Evolutionary conservation across 2,888 invertebrate genomes (phyloP).

Genomic region (Epistrophe eligans): DNA sequence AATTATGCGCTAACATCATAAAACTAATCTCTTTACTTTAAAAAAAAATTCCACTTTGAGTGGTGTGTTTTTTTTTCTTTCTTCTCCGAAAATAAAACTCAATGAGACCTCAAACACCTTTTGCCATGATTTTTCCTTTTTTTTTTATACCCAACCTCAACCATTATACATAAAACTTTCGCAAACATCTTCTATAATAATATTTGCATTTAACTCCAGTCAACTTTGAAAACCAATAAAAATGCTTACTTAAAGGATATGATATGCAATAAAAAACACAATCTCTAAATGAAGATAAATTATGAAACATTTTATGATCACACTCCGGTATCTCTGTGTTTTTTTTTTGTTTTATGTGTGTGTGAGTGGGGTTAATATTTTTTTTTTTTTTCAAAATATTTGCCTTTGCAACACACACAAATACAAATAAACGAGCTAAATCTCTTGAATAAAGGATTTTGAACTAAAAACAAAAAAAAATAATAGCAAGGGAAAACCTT

Average conservation of each 20-base stretch:
- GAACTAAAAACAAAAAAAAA: not conserved
- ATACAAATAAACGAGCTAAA: slow-evolving; percentile 13
- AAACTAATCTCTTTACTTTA: slow-evolving; percentile 33
- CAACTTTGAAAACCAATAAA: slow-evolving; percentile 45
- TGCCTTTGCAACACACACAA: slow-evolving; percentile 36
- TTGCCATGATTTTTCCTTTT: not conserved
- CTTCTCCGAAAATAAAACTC: not conserved
- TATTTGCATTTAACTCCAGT: slow-evolving; percentile 23
- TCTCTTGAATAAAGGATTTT: not conserved
- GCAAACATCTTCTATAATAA: slow-evolving; percentile 13
- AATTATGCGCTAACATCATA: slow-evolving; percentile 21
- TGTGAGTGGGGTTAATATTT: not conserved
- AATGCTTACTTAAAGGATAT: slow-evolving; percentile 59
- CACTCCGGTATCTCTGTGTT: slow-evolving; percentile 14
- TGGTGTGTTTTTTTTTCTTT: not conserved
- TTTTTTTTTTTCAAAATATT: slow-evolving; percentile 12
- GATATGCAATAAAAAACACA: slow-evolving; percentile 55
- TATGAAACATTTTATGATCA: slow-evolving; percentile 62
- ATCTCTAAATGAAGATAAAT: slow-evolving; percentile 41
- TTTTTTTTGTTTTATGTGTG: not conserved
- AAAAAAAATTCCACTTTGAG: not conserved
- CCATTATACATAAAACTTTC: not conserved
- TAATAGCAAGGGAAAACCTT: too few relatives aligned
- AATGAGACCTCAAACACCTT: slow-evolving; percentile 19
- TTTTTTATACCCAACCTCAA: not conserved